A percentile compares a stretch with the other conserved stretches of the same genome.
Conservation (phyloP, 2,888 invertebrate genomes). For the Drosophila putrida region DNA sequence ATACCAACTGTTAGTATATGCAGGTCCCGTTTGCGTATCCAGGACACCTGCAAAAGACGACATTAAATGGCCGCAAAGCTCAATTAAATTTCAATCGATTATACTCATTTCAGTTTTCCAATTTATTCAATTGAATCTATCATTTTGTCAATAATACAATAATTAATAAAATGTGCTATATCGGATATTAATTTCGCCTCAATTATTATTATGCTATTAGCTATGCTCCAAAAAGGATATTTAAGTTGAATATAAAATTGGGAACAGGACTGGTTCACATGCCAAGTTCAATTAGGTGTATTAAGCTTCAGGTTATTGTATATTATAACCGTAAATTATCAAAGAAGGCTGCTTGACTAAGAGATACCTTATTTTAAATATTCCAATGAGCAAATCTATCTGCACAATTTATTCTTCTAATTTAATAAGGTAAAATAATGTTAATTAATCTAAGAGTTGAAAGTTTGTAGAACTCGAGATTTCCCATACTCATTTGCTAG, state of each 20-base stretch:
- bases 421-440: no score
- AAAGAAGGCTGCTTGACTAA: background rate
- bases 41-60: slow-evolving; percentile 87
- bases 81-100: slow-evolving; percentile 1
- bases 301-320: background rate
- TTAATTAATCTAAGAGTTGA: no score
- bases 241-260: background rate
- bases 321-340: background rate
- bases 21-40: slow-evolving; percentile 93
- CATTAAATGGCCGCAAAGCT: slow-evolving; percentile 4
- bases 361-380: background rate
- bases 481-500: background rate
- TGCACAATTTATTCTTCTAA: no score
- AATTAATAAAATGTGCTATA: slow-evolving; percentile 4
- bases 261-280: background rate
- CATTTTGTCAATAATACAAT: slow-evolving; percentile 1
- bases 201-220: background rate
- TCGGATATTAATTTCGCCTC: background rate
- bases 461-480: no score
- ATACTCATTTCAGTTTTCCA: background rate
- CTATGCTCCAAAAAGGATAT: background rate
- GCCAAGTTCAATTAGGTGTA: background rate
- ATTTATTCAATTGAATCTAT: background rate
- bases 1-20: slow-evolving; percentile 91
- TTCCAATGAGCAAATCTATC: no score